A percentile compares a stretch with the other conserved stretches of the same genome.
Conservation (phyloP, 2,888 invertebrate genomes). For the Cyclophora albipunctata region DNA sequence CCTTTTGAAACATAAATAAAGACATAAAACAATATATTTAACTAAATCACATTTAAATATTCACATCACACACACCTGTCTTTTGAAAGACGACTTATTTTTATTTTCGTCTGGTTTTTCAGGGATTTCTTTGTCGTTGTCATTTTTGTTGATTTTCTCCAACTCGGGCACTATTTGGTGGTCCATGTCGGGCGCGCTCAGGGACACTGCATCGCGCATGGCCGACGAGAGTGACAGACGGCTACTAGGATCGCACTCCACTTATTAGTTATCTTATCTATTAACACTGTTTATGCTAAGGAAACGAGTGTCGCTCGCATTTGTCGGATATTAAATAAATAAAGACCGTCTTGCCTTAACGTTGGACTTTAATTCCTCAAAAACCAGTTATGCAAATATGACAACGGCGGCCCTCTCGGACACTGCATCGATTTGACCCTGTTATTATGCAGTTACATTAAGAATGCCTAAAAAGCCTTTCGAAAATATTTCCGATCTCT, state of each 20-base stretch:
- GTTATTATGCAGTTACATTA: slow-evolving; percentile 1
- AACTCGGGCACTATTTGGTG: slow-evolving; percentile 42
- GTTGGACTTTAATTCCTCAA: neutral
- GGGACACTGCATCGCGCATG: slow-evolving; percentile 35
- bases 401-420: neutral
- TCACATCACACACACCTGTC: slow-evolving; percentile 51
- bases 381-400: slow-evolving; percentile 16
- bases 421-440: slow-evolving; percentile 7
- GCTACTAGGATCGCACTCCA: slow-evolving; percentile 20
- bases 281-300: slow-evolving; percentile 15
- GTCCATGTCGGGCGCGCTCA: slow-evolving; percentile 39
- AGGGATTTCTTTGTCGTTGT: slow-evolving; percentile 32
- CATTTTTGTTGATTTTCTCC: slow-evolving; percentile 48
- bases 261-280: slow-evolving; percentile 40
- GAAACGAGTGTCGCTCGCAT: slow-evolving; percentile 3
- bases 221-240: slow-evolving; percentile 14
- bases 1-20: too few species aligned
- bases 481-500: neutral
- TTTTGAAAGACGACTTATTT: slow-evolving; percentile 38
- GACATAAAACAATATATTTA: too few species aligned
- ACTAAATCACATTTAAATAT: slow-evolving; percentile 1
- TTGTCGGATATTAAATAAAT: slow-evolving; percentile 5
- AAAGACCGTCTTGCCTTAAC: slow-evolving; percentile 2
- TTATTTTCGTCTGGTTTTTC: slow-evolving; percentile 28
- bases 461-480: neutral